These are phyloP conservation scores for Acanthisitta chloris DNA, from an alignment of 2,113 vertebrate genomes.

Conservation along the genomic window DNA sequence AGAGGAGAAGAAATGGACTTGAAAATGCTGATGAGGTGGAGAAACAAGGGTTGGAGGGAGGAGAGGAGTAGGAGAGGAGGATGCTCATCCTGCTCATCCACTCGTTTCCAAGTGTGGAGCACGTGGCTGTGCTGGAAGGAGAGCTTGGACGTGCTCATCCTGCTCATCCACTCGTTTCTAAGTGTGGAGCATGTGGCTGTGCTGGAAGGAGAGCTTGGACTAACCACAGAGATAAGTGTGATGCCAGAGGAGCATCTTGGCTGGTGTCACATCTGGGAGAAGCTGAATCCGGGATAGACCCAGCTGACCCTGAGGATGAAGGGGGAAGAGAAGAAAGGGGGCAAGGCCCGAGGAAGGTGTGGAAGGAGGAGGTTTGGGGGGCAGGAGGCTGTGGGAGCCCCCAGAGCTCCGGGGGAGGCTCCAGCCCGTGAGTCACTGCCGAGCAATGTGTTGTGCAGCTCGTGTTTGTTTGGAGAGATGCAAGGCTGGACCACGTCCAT, in stretches of 20 bases:
- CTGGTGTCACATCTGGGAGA: not conserved
- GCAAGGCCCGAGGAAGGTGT: not conserved
- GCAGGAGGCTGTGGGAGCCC: not conserved
- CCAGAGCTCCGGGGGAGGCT: not conserved
- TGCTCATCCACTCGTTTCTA: not conserved
- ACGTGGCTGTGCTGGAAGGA: not conserved
- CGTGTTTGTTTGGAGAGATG: not conserved
- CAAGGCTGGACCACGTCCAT: not conserved
- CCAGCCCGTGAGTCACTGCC: not conserved
- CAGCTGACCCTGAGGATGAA: not conserved
- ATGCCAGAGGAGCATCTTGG: not conserved
- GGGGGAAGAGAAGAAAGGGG: not conserved
- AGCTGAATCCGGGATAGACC: not conserved
- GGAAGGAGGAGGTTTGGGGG: not conserved
- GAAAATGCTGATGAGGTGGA: not conserved
- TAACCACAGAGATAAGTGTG: rapidly evolving
- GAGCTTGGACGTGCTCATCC: not conserved
- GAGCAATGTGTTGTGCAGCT: not conserved
- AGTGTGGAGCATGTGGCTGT: rapidly evolving
- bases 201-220: not conserved
- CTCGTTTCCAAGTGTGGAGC: rapidly evolving
- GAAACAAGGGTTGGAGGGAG: not conserved
- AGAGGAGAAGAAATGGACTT: not conserved
- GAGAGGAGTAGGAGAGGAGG: not conserved
- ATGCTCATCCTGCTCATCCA: not conserved